Conservation (phyloP, 2,113 vertebrate genomes). For the Antechinus flavipes region DNA sequence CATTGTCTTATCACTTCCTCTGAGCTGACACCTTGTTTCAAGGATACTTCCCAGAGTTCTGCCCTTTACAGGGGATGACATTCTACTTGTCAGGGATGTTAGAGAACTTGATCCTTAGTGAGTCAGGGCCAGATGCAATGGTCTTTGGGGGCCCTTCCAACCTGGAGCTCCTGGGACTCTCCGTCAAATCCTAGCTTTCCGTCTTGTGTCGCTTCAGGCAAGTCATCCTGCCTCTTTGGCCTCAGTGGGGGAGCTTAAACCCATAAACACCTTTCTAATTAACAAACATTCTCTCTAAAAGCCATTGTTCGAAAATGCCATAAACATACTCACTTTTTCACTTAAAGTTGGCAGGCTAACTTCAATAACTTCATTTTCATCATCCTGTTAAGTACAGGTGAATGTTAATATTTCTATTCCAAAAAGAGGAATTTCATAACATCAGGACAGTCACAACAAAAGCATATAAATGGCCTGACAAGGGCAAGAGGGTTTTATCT, state of each 20-base stretch:
- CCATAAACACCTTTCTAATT: not conserved
- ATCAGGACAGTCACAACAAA: not conserved
- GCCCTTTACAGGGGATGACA: not conserved
- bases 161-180: not conserved
- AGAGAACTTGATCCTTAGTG: not conserved
- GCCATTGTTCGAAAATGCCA: not conserved
- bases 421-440: not conserved
- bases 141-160: not conserved
- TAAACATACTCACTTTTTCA: constrained; percentile 83
- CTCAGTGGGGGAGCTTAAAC: not conserved
- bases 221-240: not conserved
- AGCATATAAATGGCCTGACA: not conserved
- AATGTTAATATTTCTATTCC: constrained; percentile 4
- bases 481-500: not conserved
- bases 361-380: constrained; percentile 66
- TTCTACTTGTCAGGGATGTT: not conserved
- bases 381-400: constrained; percentile 78
- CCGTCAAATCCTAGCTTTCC: not conserved
- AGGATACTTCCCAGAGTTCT: too few relatives aligned
- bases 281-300: not conserved
- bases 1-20: too few relatives aligned
- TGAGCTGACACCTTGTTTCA: too few relatives aligned
- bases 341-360: constrained; percentile 82
- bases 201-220: too few relatives aligned
- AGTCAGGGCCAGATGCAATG: not conserved